A percentile compares a stretch with the other conserved stretches of the same genome.
Evolutionary conservation across 2,888 invertebrate species (phyloP).

Genomic region (Macrophya alboannulata): DNA sequence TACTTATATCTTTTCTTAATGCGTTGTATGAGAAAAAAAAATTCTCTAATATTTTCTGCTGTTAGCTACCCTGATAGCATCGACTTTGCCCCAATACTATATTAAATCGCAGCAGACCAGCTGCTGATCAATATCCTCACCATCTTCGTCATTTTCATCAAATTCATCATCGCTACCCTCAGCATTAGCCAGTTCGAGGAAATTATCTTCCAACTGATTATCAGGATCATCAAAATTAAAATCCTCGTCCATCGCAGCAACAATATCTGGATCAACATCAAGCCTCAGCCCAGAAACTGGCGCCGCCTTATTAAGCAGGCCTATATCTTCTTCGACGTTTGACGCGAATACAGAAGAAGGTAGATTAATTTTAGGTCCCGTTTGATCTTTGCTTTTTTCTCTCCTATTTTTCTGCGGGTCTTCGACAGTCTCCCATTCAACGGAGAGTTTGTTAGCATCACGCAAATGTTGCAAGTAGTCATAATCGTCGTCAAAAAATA

Average conservation of each 20-base stretch:
- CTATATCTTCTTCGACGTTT: constrained; percentile 92
- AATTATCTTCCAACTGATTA: constrained; percentile 95
- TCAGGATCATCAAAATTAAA: constrained; percentile 92
- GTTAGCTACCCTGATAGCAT: not conserved
- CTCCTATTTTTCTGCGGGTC: constrained; percentile 62
- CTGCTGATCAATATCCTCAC: constrained; percentile 68
- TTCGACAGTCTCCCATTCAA: constrained; percentile 82
- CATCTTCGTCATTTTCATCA: constrained; percentile 78
- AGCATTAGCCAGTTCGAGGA: constrained; percentile 91
- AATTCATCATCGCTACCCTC: constrained; percentile 77
- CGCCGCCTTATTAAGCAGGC: constrained; percentile 91
- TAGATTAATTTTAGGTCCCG: constrained; percentile 81
- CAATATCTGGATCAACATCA: constrained; percentile 95
- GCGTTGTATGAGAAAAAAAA: not conserved
- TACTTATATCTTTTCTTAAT: not conserved
- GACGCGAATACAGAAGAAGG: constrained; percentile 96
- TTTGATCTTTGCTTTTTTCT: constrained; percentile 69
- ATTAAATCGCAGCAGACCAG: not conserved
- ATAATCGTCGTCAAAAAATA: constrained; percentile 97
- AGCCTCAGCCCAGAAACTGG: constrained; percentile 85
- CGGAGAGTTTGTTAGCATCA: constrained; percentile 82
- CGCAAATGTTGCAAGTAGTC: constrained; percentile 96
- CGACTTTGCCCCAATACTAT: not conserved
- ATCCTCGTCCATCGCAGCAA: constrained; percentile 96
- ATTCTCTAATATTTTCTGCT: constrained; percentile 63